phyloP scores from a whole-genome alignment of 2,888 invertebrate species.

The Selenia dentaria region DNA sequence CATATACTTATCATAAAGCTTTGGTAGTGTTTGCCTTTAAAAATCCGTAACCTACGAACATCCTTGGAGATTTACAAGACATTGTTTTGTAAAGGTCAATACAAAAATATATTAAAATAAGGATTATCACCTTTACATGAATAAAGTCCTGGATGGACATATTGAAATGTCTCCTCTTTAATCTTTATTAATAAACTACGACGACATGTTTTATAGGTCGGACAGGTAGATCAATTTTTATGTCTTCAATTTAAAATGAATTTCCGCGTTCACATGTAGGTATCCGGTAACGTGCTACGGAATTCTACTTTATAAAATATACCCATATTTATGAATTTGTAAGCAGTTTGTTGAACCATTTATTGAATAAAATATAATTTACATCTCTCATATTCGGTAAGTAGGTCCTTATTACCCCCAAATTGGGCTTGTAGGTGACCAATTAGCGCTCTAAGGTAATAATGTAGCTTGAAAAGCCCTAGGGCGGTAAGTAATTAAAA shows the following conservation, averaged over 20 bases:
- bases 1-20: too few species aligned
- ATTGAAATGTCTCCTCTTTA: constrained; percentile 28
- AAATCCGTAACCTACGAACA: constrained; percentile 12
- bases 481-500: too few species aligned
- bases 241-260: constrained; percentile 38
- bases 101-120: constrained; percentile 17
- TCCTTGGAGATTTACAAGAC: constrained; percentile 18
- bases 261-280: constrained; percentile 38
- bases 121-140: constrained; percentile 18
- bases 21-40: too few species aligned
- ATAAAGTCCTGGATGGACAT: constrained; percentile 29
- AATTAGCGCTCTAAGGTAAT: too few species aligned
- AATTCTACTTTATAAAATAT: constrained; percentile 11
- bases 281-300: constrained; percentile 22
- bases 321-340: too few species aligned
- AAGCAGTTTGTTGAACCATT: too few species aligned
- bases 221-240: constrained; percentile 49
- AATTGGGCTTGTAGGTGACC: too few species aligned
- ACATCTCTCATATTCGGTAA: too few species aligned
- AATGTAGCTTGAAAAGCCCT: too few species aligned
- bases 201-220: constrained; percentile 47
- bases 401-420: too few species aligned
- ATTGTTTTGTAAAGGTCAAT: constrained; percentile 22
- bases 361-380: too few species aligned
- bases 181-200: constrained; percentile 38